These are phyloP conservation scores for Babyrousa celebensis DNA, from an alignment of 2,797 vertebrate genomes.

Conservation along the genomic window DNA sequence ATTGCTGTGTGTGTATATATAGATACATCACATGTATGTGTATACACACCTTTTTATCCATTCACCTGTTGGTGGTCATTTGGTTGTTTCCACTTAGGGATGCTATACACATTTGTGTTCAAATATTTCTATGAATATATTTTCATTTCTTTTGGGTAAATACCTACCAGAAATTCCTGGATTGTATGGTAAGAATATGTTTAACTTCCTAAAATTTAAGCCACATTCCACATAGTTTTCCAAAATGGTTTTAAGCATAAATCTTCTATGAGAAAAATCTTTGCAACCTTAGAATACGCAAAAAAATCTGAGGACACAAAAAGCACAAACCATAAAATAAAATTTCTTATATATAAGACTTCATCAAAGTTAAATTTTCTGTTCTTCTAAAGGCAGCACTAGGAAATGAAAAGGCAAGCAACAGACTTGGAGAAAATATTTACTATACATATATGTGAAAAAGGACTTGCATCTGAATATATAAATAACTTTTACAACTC, in stretches of 20 bases:
- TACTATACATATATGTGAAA: constrained; percentile 69
- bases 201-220: constrained; percentile 32
- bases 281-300: constrained; percentile 42
- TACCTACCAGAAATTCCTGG: not conserved
- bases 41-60: not conserved
- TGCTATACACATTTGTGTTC: constrained; percentile 22
- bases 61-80: not conserved
- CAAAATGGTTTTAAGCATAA: constrained; percentile 62
- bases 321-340: constrained; percentile 53
- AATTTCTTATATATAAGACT: constrained; percentile 30
- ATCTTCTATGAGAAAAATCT: constrained; percentile 58
- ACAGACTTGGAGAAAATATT: constrained; percentile 79
- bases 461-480: constrained; percentile 77
- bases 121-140: not conserved
- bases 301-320: constrained; percentile 50
- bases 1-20: not conserved
- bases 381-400: constrained; percentile 63
- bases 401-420: constrained; percentile 74
- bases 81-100: not conserved
- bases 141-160: constrained; percentile 57
- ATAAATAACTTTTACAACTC: constrained; percentile 75
- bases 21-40: not conserved
- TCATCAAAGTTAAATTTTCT: constrained; percentile 51
- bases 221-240: not conserved
- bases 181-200: not conserved